Conservation (phyloP, 1,140 invertebrate genomes). For the Oppia nitens region DNA sequence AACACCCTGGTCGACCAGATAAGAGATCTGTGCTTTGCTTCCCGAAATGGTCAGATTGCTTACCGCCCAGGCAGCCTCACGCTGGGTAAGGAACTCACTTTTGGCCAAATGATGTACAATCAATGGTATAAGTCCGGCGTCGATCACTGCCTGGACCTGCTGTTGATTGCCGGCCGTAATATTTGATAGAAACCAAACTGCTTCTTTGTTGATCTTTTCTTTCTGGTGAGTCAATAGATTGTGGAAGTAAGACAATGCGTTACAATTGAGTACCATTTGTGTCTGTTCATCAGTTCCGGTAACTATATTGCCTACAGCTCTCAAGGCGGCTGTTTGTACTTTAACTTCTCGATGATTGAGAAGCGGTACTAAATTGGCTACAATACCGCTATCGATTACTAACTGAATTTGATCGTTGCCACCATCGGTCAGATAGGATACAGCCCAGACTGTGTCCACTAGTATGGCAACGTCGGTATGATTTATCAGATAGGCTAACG, state of each 20-base stretch:
- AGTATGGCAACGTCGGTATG: slow-evolving; percentile 41
- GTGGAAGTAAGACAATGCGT: slow-evolving; percentile 51
- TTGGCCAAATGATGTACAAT: slow-evolving; percentile 49
- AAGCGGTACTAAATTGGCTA: slow-evolving; percentile 80
- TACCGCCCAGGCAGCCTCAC: slow-evolving; percentile 62
- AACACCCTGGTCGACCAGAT: slow-evolving; percentile 39
- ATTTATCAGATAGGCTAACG: slow-evolving; percentile 68
- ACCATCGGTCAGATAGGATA: slow-evolving; percentile 95
- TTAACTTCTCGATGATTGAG: slow-evolving; percentile 92
- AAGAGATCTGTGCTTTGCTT: slow-evolving; percentile 43
- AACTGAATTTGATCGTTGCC: slow-evolving; percentile 86
- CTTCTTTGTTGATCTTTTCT: slow-evolving; percentile 61
- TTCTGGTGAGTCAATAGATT: slow-evolving; percentile 54
- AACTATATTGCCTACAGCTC: slow-evolving; percentile 48
- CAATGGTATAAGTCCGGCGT: slow-evolving; percentile 45
- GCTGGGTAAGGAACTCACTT: slow-evolving; percentile 58
- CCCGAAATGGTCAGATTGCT: slow-evolving; percentile 63
- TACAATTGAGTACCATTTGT: slow-evolving; percentile 64
- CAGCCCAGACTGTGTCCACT: slow-evolving; percentile 96
- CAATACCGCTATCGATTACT: slow-evolving; percentile 90
- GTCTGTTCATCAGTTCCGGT: slow-evolving; percentile 56
- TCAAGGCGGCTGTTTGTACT: slow-evolving; percentile 72
- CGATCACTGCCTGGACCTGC: slow-evolving; percentile 57
- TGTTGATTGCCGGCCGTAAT: slow-evolving; percentile 55
- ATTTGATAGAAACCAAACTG: slow-evolving; percentile 66